Evolutionary conservation across 64 coral and sea anemone genomes (phyloP).

Genomic region (Orbicella faveolata): DNA sequence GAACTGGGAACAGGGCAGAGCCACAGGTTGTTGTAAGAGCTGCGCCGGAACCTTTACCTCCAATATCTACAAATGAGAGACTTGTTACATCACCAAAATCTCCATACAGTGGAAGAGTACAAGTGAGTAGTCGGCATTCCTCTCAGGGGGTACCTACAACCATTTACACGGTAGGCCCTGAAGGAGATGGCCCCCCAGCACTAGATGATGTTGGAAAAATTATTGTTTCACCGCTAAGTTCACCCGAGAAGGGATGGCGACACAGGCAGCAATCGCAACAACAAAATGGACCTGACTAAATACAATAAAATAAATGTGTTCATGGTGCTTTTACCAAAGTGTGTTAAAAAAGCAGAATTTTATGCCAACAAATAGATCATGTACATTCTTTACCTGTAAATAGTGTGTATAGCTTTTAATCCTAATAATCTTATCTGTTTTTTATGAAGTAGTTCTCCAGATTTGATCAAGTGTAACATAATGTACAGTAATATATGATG

Average conservation of each 20-base stretch:
- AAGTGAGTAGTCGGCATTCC: slow-evolving; percentile 46
- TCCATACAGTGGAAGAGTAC: slow-evolving; percentile 59
- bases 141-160: slow-evolving; percentile 38
- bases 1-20: slow-evolving; percentile 80
- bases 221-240: slow-evolving; percentile 84
- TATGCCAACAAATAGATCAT: background rate
- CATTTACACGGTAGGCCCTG: slow-evolving; percentile 22
- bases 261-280: slow-evolving; percentile 84
- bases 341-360: background rate
- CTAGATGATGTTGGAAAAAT: slow-evolving; percentile 88
- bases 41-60: slow-evolving; percentile 82
- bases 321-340: background rate
- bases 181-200: slow-evolving; percentile 6
- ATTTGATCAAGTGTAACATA: background rate
- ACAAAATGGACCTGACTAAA: slow-evolving; percentile 65
- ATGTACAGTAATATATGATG: background rate
- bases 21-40: slow-evolving; percentile 86
- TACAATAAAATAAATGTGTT: background rate
- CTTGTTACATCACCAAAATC: slow-evolving; percentile 41
- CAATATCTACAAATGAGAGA: slow-evolving; percentile 70
- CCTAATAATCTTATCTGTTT: background rate
- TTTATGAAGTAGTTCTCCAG: slow-evolving; percentile 1
- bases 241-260: slow-evolving; percentile 91
- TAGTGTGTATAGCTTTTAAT: slow-evolving; percentile 21
- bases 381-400: slow-evolving; percentile 28